A percentile compares a stretch with the other conserved stretches of the same genome.
These are phyloP conservation scores for Clepsis dumicolana DNA, from an alignment of 2,888 invertebrate genomes.

Conservation along the genomic window DNA sequence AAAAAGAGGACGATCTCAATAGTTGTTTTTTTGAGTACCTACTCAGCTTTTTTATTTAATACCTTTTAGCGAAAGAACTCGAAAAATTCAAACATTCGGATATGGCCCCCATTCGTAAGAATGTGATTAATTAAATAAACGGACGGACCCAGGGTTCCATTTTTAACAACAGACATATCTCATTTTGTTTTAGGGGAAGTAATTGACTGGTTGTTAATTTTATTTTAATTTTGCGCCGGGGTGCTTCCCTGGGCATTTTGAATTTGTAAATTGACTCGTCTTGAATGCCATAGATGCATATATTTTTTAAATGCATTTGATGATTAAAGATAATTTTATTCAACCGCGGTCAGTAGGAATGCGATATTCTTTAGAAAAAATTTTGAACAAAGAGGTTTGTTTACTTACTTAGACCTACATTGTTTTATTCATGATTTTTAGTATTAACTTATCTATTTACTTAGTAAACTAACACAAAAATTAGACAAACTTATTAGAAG, in stretches of 20 bases:
- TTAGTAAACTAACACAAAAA: too few species aligned
- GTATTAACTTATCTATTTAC: too few species aligned
- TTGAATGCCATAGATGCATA: slow-evolving; percentile 1
- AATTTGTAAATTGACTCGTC: not conserved
- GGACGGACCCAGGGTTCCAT: slow-evolving; percentile 75
- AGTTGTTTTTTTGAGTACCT: not conserved
- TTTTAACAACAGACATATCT: slow-evolving; percentile 79
- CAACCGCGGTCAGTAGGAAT: too few species aligned
- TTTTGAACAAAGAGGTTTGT: too few species aligned
- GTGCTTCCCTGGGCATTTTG: slow-evolving; percentile 49
- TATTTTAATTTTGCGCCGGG: slow-evolving; percentile 60
- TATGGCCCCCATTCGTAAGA: slow-evolving; percentile 78
- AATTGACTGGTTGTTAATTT: slow-evolving; percentile 81
- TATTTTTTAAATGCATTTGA: not conserved
- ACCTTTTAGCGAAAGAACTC: slow-evolving; percentile 59
- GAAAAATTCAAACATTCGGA: slow-evolving; percentile 79
- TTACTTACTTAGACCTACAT: too few species aligned
- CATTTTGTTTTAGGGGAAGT: slow-evolving; percentile 72
- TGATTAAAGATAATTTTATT: not conserved
- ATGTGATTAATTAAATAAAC: slow-evolving; percentile 85
- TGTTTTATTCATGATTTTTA: too few species aligned
- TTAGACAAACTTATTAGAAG: too few species aligned
- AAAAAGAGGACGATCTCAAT: too few species aligned
- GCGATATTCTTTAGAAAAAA: too few species aligned
- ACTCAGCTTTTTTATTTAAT: slow-evolving; percentile 8